Conservation (phyloP, 2,113 vertebrate genomes). For the Vireo altiloquus region DNA sequence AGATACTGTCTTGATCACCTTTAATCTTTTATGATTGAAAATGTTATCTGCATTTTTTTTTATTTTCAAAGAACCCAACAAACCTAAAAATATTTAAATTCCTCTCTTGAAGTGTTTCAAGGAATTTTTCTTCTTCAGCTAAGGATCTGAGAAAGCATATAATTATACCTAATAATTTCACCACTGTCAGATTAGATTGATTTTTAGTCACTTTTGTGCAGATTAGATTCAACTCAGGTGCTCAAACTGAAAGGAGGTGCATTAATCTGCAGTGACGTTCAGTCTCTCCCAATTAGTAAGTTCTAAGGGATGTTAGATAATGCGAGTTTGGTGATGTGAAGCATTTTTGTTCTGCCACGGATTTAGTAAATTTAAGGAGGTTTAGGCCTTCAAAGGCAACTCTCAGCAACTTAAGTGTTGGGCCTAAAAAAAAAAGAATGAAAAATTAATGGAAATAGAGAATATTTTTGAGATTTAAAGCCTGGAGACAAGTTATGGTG, state of each 20-base stretch:
- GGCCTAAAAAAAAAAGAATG: not conserved
- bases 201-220: conserved; percentile 43
- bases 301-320: not conserved
- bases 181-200: conserved; percentile 59
- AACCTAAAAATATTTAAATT: not conserved
- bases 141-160: not conserved
- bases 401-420: not conserved
- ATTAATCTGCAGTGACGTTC: conserved; percentile 44
- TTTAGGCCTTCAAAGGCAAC: not conserved
- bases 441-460: not conserved
- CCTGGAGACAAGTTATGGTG: not conserved
- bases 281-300: conserved; percentile 49
- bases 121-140: not conserved
- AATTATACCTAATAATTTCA: conserved; percentile 54
- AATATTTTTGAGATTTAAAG: not conserved
- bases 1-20: not conserved
- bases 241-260: conserved; percentile 28
- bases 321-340: not conserved
- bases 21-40: not conserved
- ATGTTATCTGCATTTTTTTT: not conserved
- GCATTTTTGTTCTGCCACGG: not conserved
- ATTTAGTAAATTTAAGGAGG: not conserved
- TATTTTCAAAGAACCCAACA: not conserved
- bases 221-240: conserved; percentile 59
- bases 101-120: not conserved